Conservation (phyloP, 2,888 invertebrate species). For the Crioceris asparagi region DNA sequence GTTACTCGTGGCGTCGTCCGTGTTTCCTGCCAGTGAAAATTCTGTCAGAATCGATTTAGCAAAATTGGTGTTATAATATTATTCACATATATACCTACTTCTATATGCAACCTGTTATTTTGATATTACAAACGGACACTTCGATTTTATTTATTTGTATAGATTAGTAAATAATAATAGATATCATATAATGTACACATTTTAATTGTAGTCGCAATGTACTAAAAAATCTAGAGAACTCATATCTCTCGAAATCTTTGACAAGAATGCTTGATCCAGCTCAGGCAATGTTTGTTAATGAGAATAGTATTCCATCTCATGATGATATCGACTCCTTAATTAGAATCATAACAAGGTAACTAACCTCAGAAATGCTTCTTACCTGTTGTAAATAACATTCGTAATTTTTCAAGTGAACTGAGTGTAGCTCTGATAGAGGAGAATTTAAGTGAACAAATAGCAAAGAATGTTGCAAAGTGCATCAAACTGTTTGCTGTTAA, state of each 20-base stretch:
- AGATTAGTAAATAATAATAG: too few species aligned
- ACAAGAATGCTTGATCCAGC: conserved; percentile 75
- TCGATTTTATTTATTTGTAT: too few species aligned
- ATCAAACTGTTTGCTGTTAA: conserved; percentile 68
- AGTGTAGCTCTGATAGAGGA: conserved; percentile 79
- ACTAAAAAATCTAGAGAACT: conserved; percentile 69
- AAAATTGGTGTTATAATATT: too few species aligned
- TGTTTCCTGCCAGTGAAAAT: too few species aligned
- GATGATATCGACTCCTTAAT: conserved; percentile 69
- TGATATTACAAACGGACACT: too few species aligned
- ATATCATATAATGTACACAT: background rate
- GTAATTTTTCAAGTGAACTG: conserved; percentile 54
- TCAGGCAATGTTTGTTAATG: conserved; percentile 66
- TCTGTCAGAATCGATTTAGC: too few species aligned
- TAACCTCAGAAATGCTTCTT: background rate
- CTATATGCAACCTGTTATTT: too few species aligned
- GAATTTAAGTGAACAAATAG: conserved; percentile 63
- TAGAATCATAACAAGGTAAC: conserved; percentile 51
- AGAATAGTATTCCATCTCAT: conserved; percentile 55
- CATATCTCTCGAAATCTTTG: conserved; percentile 74
- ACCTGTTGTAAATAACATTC: conserved; percentile 1
- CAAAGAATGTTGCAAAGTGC: conserved; percentile 75
- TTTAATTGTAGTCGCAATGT: conserved; percentile 38
- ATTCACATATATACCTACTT: too few species aligned
- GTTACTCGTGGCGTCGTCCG: too few species aligned